Conservation (phyloP, 1,140 invertebrate genomes). For the Harlomillsia oculata region DNA sequence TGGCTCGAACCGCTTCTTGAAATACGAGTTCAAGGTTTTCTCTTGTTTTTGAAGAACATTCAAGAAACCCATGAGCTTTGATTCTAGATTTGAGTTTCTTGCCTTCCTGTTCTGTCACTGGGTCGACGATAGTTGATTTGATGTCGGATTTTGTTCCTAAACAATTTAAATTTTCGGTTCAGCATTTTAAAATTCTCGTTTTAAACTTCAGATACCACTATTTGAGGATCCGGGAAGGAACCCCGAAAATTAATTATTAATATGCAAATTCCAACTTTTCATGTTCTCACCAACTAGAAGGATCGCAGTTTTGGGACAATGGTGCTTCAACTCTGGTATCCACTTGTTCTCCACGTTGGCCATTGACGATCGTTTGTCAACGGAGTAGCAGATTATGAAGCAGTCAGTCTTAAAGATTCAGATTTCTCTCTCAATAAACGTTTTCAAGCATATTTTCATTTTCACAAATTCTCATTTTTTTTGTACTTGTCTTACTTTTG, state of each 20-base stretch:
- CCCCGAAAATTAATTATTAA: not conserved
- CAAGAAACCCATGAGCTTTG: constrained; percentile 62
- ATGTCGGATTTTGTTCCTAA: constrained; percentile 25
- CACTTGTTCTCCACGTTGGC: constrained; percentile 86
- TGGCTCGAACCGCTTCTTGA: constrained; percentile 60
- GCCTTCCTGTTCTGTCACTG: constrained; percentile 49
- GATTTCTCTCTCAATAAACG: not conserved
- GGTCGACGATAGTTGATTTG: not conserved
- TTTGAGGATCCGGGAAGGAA: not conserved
- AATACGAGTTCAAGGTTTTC: constrained; percentile 67
- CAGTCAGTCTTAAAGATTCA: constrained; percentile 60
- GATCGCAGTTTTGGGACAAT: constrained; percentile 76
- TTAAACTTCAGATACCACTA: too few species aligned
- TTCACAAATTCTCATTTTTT: not conserved
- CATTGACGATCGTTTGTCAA: constrained; percentile 72
- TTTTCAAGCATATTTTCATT: too few species aligned
- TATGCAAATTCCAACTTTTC: not conserved
- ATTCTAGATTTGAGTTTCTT: constrained; percentile 68
- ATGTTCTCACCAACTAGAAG: constrained; percentile 73
- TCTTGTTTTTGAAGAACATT: constrained; percentile 73
- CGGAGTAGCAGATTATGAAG: constrained; percentile 82
- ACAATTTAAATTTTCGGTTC: not conserved
- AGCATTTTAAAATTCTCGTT: not conserved
- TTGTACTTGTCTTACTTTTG: constrained; percentile 52
- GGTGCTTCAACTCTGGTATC: constrained; percentile 71